Percentiles rank a stretch among this genome's conserved stretches.
Conservation (phyloP, 2,113 vertebrate genomes). For the Pycnonotus jocosus region DNA sequence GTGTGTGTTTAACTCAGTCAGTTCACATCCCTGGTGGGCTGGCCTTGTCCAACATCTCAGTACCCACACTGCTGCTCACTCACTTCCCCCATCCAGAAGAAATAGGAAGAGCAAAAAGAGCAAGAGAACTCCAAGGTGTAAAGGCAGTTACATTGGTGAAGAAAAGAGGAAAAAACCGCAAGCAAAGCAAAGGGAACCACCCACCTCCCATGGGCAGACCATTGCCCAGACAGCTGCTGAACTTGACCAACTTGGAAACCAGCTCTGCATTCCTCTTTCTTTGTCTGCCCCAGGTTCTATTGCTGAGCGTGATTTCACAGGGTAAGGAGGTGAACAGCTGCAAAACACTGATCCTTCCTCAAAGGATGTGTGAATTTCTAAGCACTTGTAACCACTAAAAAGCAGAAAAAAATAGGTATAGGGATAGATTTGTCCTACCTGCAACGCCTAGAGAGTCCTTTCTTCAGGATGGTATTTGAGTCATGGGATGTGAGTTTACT, state of each 20-base stretch:
- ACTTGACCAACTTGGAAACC: background rate
- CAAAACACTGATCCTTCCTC: background rate
- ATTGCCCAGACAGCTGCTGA: background rate
- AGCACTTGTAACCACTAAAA: background rate
- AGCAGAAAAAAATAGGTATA: background rate
- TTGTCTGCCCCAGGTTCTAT: background rate
- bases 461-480: background rate
- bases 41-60: background rate
- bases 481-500: background rate
- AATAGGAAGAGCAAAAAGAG: background rate
- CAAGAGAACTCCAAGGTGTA: background rate
- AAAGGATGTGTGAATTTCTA: background rate
- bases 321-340: background rate
- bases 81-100: background rate
- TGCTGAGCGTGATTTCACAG: background rate
- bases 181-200: background rate
- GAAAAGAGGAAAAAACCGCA: background rate
- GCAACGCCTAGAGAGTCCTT: background rate
- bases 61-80: background rate
- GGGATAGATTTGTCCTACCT: background rate
- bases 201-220: background rate
- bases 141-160: background rate
- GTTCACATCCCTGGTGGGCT: background rate
- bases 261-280: background rate
- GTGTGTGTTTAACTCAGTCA: background rate